Percentiles rank a stretch among this genome's conserved stretches.
Conservation (phyloP, 2,797 vertebrate species). For the Microctenopoma stevenorrisi region DNA sequence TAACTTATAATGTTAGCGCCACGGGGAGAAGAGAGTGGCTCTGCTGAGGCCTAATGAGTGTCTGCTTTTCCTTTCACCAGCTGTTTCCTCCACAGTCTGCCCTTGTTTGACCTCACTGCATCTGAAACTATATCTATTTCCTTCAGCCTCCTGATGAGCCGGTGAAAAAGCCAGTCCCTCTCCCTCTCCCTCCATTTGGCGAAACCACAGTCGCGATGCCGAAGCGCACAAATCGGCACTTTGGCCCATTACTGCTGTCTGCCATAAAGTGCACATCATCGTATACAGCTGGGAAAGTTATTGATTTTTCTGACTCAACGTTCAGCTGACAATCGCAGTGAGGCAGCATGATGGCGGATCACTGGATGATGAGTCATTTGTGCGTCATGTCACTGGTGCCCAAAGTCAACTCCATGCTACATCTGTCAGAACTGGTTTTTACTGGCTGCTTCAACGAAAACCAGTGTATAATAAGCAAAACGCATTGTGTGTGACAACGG, state of each 20-base stretch:
- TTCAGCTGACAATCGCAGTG: background rate
- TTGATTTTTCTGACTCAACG: conserved; percentile 26
- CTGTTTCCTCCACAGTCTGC: background rate
- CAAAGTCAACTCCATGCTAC: background rate
- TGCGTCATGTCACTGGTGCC: background rate
- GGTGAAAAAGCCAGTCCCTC: conserved; percentile 17
- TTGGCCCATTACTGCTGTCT: conserved; percentile 21
- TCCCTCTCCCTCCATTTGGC: conserved; percentile 16
- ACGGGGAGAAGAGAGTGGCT: too few relatives aligned
- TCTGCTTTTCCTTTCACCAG: background rate
- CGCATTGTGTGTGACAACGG: background rate
- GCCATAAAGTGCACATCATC: conserved; percentile 12
- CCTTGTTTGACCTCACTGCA: conserved; percentile 9
- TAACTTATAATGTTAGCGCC: too few relatives aligned
- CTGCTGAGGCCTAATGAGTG: background rate
- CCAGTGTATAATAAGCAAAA: background rate
- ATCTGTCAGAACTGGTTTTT: background rate
- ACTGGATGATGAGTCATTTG: conserved; percentile 7
- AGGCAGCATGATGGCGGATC: background rate
- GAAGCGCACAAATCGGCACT: conserved; percentile 7
- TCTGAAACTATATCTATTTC: conserved; percentile 3
- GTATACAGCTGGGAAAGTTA: conserved; percentile 14
- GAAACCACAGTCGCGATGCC: conserved; percentile 8
- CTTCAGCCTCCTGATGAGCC: conserved; percentile 21
- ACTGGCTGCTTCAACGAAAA: background rate